Conservation (phyloP, 2,113 vertebrate species). For the Platysteira castanea region DNA sequence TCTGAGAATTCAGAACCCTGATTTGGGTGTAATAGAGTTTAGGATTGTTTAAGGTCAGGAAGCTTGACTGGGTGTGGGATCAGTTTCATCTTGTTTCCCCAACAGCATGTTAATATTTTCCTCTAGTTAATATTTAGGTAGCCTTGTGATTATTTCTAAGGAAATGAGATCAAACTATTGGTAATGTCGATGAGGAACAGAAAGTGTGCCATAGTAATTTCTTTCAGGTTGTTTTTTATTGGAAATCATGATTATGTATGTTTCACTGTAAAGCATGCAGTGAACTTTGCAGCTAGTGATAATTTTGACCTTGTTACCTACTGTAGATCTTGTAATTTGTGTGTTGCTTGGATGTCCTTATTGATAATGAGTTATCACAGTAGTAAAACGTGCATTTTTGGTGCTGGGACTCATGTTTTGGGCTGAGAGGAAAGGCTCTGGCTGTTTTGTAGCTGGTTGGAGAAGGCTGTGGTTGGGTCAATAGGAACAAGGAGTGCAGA, state of each 20-base stretch:
- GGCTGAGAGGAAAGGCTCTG: background rate
- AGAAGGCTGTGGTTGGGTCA: fast-evolving
- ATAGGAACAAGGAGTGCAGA: background rate
- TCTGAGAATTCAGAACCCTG: background rate
- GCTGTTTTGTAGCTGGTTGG: background rate
- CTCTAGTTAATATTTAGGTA: background rate
- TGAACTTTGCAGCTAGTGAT: background rate
- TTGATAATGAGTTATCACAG: background rate
- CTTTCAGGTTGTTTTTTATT: background rate
- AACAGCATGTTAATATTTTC: background rate
- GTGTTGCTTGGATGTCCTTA: background rate
- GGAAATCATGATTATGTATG: background rate
- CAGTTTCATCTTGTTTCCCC: background rate
- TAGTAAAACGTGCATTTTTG: conserved; percentile 14
- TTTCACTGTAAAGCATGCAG: background rate
- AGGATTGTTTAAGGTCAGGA: background rate
- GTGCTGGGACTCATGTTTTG: background rate
- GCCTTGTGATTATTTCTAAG: background rate
- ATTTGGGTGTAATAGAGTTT: background rate
- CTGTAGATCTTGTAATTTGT: background rate
- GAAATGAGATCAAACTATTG: background rate
- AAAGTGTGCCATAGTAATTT: background rate
- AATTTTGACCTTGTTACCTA: background rate
- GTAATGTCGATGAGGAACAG: background rate
- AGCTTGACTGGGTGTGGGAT: background rate